Evolutionary conservation across 2,888 invertebrate species (phyloP), one percentile per base, ranked within the genome.

Genomic region (Scelioninae gen. 1): DNA sequence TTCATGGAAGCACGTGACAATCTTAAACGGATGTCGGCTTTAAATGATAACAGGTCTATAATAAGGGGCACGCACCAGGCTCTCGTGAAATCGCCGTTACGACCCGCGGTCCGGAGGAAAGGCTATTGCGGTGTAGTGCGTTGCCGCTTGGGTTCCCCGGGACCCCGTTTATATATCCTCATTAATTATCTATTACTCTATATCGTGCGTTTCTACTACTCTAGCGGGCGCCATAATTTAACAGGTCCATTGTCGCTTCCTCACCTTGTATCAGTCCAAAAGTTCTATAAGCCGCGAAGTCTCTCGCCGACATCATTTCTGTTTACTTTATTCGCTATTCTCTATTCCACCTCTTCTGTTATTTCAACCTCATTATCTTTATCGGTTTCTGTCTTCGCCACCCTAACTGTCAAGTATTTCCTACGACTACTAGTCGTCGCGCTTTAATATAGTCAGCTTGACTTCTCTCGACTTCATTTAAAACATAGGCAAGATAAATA

Each of bases 401-500:
- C 23, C 23, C 23, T 23, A 83, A 55, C 65, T 83, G 43, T 43
- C 10, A 68, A 78, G 90, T 90, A 90, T 90, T 38, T 38, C 8
- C 88, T 90, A 90, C 87, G 86, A 89, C 88, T 88, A 86, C 87
- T 85, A 86, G 85, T 88, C 86, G 82, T 85, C 88, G 79, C 83
- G 68, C 77, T 79, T 84, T 80, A 75, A 68, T 82, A 80, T 83
- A 83, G 74, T 83, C 85, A 80, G 83, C 85, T 76, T 85, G 82
- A 87, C 85, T 82, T 76, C 66, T 68, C 71, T 85, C 85, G 78
- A 69, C 74, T 78, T 79, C 66, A 82, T 86, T 90, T 88, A 88
- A 88, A 91, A 91, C 91, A 90, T 91, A 92, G 92, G 90, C 91
- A 91, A 92, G 92, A 91, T 92, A 91, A 92, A 91, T 92, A 91